Conservation (phyloP, 2,797 vertebrate genomes). For the Chelon auratus region DNA sequence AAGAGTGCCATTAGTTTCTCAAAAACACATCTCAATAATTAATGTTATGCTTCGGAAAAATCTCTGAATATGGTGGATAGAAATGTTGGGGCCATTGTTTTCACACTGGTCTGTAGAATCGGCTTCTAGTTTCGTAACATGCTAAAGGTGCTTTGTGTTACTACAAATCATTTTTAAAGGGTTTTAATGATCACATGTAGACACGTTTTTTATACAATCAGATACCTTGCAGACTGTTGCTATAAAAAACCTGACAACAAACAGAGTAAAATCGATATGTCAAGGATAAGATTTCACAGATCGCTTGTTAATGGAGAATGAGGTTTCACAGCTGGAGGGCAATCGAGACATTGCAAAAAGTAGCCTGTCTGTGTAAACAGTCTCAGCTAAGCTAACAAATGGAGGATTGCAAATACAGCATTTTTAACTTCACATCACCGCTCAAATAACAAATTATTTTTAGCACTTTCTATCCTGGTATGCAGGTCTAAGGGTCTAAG, state of each 20-base stretch:
- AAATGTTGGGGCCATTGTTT: conserved; percentile 65
- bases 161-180: conserved; percentile 48
- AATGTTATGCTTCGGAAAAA: conserved; percentile 71
- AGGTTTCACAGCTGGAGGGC: neutral
- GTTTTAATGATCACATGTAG: conserved; percentile 32
- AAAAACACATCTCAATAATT: conserved; percentile 72
- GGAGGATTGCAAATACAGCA: conserved; percentile 1
- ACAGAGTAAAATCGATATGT: conserved; percentile 40
- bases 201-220: conserved; percentile 29
- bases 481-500: neutral
- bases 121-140: conserved; percentile 54
- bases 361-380: conserved; percentile 1
- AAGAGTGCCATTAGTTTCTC: conserved; percentile 70
- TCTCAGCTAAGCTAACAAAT: neutral
- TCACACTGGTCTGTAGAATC: conserved; percentile 39
- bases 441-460: conserved; percentile 2
- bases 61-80: conserved; percentile 61
- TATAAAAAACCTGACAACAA: conserved; percentile 32
- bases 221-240: conserved; percentile 26
- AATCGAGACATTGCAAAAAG: neutral
- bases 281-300: conserved; percentile 1
- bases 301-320: neutral
- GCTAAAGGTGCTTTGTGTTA: conserved; percentile 22
- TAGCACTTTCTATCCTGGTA: conserved; percentile 5
- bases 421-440: conserved; percentile 2